phyloP scores from a whole-genome alignment of 2,888 invertebrate species.

The Synergus umbraculus region DNA sequence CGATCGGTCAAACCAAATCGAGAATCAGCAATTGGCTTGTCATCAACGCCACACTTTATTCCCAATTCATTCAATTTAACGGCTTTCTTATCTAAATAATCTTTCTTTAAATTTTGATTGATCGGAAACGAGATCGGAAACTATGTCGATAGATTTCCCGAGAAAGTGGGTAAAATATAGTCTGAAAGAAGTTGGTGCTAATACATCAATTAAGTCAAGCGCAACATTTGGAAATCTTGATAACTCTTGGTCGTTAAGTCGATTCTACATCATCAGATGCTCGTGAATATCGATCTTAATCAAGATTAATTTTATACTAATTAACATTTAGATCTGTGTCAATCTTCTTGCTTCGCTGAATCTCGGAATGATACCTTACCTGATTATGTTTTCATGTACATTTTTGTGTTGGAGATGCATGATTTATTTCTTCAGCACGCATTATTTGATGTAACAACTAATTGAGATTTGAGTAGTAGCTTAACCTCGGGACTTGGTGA shows the following conservation, averaged over 20 bases:
- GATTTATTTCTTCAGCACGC: constrained; percentile 34
- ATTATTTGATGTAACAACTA: constrained; percentile 30
- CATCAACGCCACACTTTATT: constrained; percentile 19
- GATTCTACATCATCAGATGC: neutral
- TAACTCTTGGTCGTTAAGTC: neutral
- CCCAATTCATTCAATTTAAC: neutral
- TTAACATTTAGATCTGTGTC: constrained; percentile 27
- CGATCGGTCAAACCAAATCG: constrained; percentile 23
- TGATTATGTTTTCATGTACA: constrained; percentile 33
- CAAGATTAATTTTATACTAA: constrained; percentile 30
- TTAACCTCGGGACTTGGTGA: constrained; percentile 55
- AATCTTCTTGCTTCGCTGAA: constrained; percentile 15
- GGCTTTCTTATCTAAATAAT: neutral
- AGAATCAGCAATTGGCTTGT: constrained; percentile 23
- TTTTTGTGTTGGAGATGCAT: neutral
- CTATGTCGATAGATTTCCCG: neutral
- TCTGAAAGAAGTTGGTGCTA: too few relatives aligned
- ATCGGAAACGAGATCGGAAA: too few relatives aligned
- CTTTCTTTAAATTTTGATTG: neutral
- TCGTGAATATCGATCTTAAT: constrained; percentile 30
- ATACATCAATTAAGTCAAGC: too few relatives aligned
- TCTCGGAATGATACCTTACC: constrained; percentile 35
- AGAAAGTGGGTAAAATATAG: too few relatives aligned
- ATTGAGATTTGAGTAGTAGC: constrained; percentile 49
- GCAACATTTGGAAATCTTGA: neutral